Percentiles rank a stretch among this genome's conserved stretches.
These are phyloP conservation scores for Drosophila mercatorum DNA, from an alignment of 2,888 invertebrate genomes.

Conservation along the genomic window DNA sequence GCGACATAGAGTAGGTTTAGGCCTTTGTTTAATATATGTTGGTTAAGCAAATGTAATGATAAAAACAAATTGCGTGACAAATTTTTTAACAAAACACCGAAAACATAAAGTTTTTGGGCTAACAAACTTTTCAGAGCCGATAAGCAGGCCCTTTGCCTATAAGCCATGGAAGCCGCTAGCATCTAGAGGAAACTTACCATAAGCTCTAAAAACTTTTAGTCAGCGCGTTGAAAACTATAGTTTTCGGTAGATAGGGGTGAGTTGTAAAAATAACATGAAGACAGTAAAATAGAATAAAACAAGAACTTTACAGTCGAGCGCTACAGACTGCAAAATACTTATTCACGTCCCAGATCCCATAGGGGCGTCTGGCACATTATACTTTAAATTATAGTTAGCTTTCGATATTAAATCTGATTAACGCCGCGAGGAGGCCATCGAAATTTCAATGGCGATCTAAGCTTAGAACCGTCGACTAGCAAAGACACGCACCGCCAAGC, in stretches of 20 bases:
- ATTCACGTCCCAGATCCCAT: too few relatives aligned
- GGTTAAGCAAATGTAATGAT: conserved; percentile 42
- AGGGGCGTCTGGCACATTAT: too few relatives aligned
- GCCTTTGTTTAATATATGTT: conserved; percentile 27
- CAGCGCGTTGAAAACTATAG: conserved; percentile 23
- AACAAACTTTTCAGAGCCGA: conserved; percentile 60
- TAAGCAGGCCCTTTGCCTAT: conserved; percentile 42
- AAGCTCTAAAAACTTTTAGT: conserved; percentile 41
- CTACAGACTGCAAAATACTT: too few relatives aligned
- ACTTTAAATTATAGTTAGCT: too few relatives aligned
- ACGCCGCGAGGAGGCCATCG: fast-evolving
- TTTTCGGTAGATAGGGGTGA: conserved; percentile 17
- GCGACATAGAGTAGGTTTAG: conserved; percentile 13
- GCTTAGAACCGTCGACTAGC: too few relatives aligned
- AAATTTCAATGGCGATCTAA: too few relatives aligned
- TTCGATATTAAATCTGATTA: too few relatives aligned
- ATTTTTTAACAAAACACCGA: conserved; percentile 59
- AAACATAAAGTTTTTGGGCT: conserved; percentile 41
- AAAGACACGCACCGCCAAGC: too few relatives aligned
- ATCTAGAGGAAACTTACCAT: conserved; percentile 59
- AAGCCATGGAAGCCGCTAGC: conserved; percentile 34
- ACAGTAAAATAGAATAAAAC: not conserved
- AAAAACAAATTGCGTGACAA: conserved; percentile 50
- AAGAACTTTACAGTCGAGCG: too few relatives aligned
- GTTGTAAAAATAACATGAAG: conserved; percentile 13